Base-by-base conservation (phyloP, 1,140 invertebrate species). In the Ladona fulva region DNA sequence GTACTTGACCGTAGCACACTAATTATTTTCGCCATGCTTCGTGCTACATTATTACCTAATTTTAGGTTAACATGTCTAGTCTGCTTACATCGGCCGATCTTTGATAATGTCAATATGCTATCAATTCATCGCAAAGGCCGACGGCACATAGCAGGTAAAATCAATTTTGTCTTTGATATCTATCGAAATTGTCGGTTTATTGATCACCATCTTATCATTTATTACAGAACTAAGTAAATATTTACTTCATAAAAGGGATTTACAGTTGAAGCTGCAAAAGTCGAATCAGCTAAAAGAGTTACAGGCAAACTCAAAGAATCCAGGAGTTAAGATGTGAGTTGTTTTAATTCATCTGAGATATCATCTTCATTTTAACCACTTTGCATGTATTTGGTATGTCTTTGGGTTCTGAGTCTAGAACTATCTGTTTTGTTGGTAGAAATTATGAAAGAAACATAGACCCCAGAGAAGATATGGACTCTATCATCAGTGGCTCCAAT, bases 1-100 rank as follows among this genome's bases (percentile, higher is more conserved):
- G 29, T 1, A 37, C 10, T n/a, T 29, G n/a, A 75, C 16, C 29
- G 25, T 19, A 76, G n/a, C n/a, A 25, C 25, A 76, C 11, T 37
- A 7, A n/a, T 19, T 76, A 42, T 19, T 76, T 16, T 76, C 25
- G 11, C 29, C 29, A 8, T 5, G 29, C 8, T 37, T 37, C 8
- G 1, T 5, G 3, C 29, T 37, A 37, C 8, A 37, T 8, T 37
- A 37, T 16, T 78, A 29, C 74, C 6, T 24, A 75, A 6, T 3
- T 29, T 22, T 44, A 78, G 77, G 77, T 75, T 79, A 42, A 79
- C 79, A n/a, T 79, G 77, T 52, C 25, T 78, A 75, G 66, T 79
- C 25, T 79, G 79, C 29, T 59, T n/a, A 42, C 77, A 79, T 29
- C 77, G 79, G 25, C 79, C 79, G n/a, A 79, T 79, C 24, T 79